Percentiles rank a stretch among this genome's conserved stretches.
These are phyloP conservation scores for Theonella swinhoei DNA, from an alignment of 37 sponge, comb jelly and placozoan species.

Conservation along the genomic window DNA sequence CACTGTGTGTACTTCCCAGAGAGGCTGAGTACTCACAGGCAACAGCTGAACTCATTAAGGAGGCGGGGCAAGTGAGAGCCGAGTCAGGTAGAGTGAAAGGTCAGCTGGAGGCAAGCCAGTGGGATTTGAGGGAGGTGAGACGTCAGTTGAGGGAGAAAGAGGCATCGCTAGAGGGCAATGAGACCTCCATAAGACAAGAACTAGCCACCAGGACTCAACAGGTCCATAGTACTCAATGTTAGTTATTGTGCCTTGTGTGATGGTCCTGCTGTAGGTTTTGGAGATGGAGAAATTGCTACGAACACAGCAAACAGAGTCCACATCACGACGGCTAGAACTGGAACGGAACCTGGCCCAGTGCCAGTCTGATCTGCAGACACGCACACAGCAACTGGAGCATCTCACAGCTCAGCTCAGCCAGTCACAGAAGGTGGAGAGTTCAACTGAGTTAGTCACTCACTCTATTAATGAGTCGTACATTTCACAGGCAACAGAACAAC, in stretches of 20 bases:
- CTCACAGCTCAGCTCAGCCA: slow-evolving; percentile 8
- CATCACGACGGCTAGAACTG: slow-evolving; percentile 47
- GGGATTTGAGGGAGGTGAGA: slow-evolving; percentile 11
- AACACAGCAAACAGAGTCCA: slow-evolving; percentile 74
- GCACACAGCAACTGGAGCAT: slow-evolving; percentile 48
- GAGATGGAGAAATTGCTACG: slow-evolving; percentile 70
- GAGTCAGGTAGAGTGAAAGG: slow-evolving; percentile 29
- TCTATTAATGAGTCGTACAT: not conserved
- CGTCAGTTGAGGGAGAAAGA: slow-evolving; percentile 24
- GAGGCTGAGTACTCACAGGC: slow-evolving; percentile 1
- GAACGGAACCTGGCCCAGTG: slow-evolving; percentile 38
- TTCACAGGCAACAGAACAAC: not conserved
- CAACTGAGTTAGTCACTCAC: not conserved
- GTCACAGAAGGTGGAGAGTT: slow-evolving; percentile 1
- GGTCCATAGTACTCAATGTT: slow-evolving; percentile 29
- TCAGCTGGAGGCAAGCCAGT: slow-evolving; percentile 10
- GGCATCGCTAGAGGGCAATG: slow-evolving; percentile 11
- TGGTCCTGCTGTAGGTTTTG: slow-evolving; percentile 54
- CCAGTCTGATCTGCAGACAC: slow-evolving; percentile 30
- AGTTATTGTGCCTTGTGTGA: too few species aligned
- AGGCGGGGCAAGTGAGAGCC: slow-evolving; percentile 14
- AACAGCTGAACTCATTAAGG: not conserved
- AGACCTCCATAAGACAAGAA: slow-evolving; percentile 54
- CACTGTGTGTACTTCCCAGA: not conserved
- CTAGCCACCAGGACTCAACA: slow-evolving; percentile 64